Percentiles rank a stretch among this genome's conserved stretches.
Conservation (phyloP, 2,113 vertebrate genomes). For the Rhabdomys dilectus region DNA sequence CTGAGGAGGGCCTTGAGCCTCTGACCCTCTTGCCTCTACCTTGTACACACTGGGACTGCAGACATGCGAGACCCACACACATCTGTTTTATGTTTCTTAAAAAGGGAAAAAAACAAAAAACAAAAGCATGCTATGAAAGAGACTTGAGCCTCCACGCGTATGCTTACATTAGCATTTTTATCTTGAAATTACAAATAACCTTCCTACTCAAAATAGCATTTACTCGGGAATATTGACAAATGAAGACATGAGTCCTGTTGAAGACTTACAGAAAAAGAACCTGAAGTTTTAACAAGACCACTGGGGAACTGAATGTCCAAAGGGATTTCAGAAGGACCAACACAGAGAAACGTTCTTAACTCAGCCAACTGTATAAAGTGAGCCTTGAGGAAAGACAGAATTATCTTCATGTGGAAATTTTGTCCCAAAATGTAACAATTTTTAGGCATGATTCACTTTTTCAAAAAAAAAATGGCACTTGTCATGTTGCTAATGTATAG, state of each 20-base stretch:
- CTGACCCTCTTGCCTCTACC: background rate
- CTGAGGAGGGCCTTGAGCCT: background rate
- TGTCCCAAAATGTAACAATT: constrained; percentile 17
- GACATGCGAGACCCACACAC: too few relatives aligned
- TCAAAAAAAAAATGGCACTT: background rate
- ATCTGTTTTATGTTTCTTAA: background rate
- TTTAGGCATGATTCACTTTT: background rate
- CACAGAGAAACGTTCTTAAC: background rate
- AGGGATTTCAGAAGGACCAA: constrained; percentile 6
- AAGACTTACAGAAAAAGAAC: background rate
- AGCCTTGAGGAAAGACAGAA: background rate
- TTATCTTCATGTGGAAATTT: constrained; percentile 47
- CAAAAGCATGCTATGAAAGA: background rate
- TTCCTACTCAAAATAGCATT: background rate
- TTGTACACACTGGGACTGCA: too few relatives aligned
- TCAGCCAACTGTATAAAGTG: background rate
- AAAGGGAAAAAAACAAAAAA: background rate
- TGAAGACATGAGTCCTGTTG: background rate
- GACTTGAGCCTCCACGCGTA: background rate
- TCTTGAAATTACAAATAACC: background rate
- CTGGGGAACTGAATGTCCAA: background rate
- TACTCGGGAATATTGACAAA: background rate
- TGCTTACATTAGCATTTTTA: background rate
- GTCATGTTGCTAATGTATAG: background rate
- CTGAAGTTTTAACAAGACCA: background rate